Evolutionary conservation across 2,888 invertebrate species (phyloP).

Genomic region (Cataglyphis altisquamis): DNA sequence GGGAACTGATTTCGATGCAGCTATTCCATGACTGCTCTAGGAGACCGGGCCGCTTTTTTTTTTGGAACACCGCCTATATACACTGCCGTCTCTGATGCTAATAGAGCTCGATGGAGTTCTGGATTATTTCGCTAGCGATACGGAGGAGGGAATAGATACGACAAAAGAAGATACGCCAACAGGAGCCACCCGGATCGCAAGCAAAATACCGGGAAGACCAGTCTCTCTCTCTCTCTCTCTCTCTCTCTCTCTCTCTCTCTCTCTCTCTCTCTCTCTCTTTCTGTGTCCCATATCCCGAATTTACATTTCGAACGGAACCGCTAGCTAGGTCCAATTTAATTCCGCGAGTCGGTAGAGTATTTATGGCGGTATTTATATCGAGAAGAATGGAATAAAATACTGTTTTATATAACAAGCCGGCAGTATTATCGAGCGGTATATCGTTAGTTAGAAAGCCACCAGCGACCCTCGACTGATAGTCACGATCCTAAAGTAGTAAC

Average conservation of each 20-base stretch:
- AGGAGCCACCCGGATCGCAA: slow-evolving; percentile 74
- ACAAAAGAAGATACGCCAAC: slow-evolving; percentile 65
- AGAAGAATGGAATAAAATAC: slow-evolving; percentile 8
- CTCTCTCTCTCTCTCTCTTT: slow-evolving; percentile 52
- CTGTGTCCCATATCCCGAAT: slow-evolving; percentile 63
- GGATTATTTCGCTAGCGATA: slow-evolving; percentile 75
- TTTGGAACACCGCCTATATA: slow-evolving; percentile 66
- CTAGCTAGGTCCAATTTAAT: slow-evolving; percentile 41
- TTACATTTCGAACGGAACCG: slow-evolving; percentile 58
- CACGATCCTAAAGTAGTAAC: slow-evolving; percentile 17
- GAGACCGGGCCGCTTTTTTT: slow-evolving; percentile 63
- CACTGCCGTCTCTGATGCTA: slow-evolving; percentile 80
- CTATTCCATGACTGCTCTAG: slow-evolving; percentile 74
- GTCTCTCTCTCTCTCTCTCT: slow-evolving; percentile 58
- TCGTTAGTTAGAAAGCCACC: neutral
- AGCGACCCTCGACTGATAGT: slow-evolving; percentile 26
- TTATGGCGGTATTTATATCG: slow-evolving; percentile 51
- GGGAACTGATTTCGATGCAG: slow-evolving; percentile 80
- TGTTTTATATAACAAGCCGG: slow-evolving; percentile 39
- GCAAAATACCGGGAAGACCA: slow-evolving; percentile 78
- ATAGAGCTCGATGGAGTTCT: slow-evolving; percentile 80
- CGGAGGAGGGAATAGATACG: slow-evolving; percentile 23
- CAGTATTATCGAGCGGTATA: neutral
- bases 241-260: slow-evolving; percentile 45
- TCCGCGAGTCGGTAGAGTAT: slow-evolving; percentile 52